phyloP scores from a whole-genome alignment of 2,797 vertebrate species.

The Coilia nasus region DNA sequence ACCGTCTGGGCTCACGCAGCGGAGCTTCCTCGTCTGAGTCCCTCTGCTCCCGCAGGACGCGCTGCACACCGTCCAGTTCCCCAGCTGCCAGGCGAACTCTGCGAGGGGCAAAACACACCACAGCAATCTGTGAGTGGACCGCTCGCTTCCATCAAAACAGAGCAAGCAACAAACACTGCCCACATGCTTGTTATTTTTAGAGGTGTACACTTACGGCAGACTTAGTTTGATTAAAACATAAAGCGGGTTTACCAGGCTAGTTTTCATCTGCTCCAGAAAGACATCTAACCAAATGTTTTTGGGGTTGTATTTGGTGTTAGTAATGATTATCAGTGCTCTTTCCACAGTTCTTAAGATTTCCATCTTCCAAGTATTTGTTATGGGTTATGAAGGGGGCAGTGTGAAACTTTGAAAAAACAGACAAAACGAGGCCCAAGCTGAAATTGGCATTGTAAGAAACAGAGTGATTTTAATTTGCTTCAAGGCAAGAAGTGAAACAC shows the following conservation, averaged over 20 bases:
- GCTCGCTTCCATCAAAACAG: too few relatives aligned
- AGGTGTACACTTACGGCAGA: neutral
- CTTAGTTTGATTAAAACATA: neutral
- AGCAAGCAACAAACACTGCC: neutral
- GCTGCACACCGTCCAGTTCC: conserved; percentile 81
- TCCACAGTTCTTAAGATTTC: conserved; percentile 17
- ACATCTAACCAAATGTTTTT: neutral
- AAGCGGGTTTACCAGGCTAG: neutral
- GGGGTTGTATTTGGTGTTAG: neutral
- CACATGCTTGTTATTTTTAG: neutral
- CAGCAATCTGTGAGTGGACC: too few relatives aligned
- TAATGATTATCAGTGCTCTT: conserved; percentile 26
- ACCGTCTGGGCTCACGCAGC: conserved; percentile 67
- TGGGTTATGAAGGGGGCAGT: neutral
- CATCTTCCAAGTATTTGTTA: conserved; percentile 23
- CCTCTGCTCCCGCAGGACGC: conserved; percentile 82
- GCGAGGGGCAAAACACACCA: conserved; percentile 32
- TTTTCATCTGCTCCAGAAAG: neutral
- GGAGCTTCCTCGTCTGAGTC: conserved; percentile 65
- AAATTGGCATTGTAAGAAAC: conserved; percentile 33
- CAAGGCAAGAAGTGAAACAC: conserved; percentile 7
- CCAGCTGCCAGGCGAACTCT: conserved; percentile 81
- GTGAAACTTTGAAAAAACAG: conserved; percentile 43
- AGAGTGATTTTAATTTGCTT: conserved; percentile 30
- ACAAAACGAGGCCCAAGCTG: conserved; percentile 18